Evolutionary conservation across 2,797 vertebrate genomes (phyloP), one percentile per base, ranked within the genome.

Genomic region (Sebastiscus albofasciatus): DNA sequence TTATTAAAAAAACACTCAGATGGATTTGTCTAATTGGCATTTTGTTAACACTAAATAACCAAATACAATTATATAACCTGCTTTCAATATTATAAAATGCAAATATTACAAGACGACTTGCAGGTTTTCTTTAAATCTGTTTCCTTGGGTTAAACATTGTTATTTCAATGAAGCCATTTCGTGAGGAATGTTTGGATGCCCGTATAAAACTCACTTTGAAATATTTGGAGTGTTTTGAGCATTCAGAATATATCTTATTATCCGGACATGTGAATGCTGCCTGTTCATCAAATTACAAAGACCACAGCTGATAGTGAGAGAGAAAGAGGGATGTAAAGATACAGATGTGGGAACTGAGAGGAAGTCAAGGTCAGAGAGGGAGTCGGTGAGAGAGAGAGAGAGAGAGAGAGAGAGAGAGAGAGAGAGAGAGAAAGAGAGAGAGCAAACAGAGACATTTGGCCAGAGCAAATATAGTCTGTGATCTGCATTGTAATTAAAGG

Each of bases 401-500:
- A 42, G 6, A 46, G 42, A 46, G 33, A 34, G 33, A 12, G 3
- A n/a, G 8, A 46, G 39, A 18, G 42, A 49, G 42, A 20, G 42
- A 46, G 42, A 46, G 42, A 9, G 75, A 12, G 3, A n/a, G 8
- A 46, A 14, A 18, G 42, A 52, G 42, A 46, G 42, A 49, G 42
- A 20, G 42, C 16, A 49, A 49, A 33, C 52, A 22, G 59, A 52
- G 78, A 75, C n/a, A 52, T 85, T 66, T 85, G 83, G 86, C 70
- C 74, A 18, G 49, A 49, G 75, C 82, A 82, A 84, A 88, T 82
- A 73, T 55, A 67, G 49, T 22, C 68, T 90, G 81, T 87, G 81
- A 85, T 85, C 77, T 81, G 77, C 76, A 77, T 84, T 4, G 20
- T 79, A 85, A 91, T 89, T 72, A 77, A 87, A 83, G 11, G 33